A percentile compares a stretch with the other conserved stretches of the same genome.
These are phyloP conservation scores for Peromyscus maniculatus DNA, from an alignment of 2,113 vertebrate species.

Conservation along the genomic window DNA sequence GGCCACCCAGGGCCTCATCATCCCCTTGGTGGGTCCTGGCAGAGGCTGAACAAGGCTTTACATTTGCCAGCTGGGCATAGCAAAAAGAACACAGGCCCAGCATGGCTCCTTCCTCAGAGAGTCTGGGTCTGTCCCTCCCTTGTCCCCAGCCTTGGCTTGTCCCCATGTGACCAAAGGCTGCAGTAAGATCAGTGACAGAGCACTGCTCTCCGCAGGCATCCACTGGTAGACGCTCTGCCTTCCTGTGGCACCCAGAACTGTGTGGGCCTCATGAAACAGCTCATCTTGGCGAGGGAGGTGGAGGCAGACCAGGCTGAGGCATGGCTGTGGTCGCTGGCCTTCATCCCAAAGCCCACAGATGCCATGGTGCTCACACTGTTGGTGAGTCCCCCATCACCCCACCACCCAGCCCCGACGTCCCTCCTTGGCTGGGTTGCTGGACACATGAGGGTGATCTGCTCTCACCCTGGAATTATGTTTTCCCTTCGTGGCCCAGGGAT, in stretches of 20 bases:
- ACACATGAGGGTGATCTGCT: accelerated
- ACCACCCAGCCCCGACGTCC: accelerated
- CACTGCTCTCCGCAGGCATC: conserved; percentile 87
- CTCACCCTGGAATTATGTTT: neutral
- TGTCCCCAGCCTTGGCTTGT: neutral
- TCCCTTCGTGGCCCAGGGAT: neutral
- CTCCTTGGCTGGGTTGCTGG: neutral
- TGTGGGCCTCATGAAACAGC: conserved; percentile 88
- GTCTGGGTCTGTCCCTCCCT: neutral
- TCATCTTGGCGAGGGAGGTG: conserved; percentile 87
- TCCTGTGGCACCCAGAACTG: conserved; percentile 92
- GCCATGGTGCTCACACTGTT: conserved; percentile 88
- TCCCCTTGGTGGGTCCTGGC: neutral
- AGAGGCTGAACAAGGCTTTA: neutral
- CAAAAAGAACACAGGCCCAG: neutral
- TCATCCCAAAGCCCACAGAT: conserved; percentile 88
- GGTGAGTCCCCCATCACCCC: conserved; percentile 82
- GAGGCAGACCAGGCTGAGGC: conserved; percentile 86
- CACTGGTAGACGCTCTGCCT: conserved; percentile 89
- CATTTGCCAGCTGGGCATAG: neutral
- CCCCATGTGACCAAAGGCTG: neutral
- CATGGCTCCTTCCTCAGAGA: neutral
- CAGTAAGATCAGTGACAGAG: neutral
- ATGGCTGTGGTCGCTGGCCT: conserved; percentile 89
- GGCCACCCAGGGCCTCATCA: neutral